Percentiles rank a stretch among this genome's conserved stretches.
phyloP scores from a whole-genome alignment of 2,797 vertebrate species.

The Cossypha dichroa region DNA sequence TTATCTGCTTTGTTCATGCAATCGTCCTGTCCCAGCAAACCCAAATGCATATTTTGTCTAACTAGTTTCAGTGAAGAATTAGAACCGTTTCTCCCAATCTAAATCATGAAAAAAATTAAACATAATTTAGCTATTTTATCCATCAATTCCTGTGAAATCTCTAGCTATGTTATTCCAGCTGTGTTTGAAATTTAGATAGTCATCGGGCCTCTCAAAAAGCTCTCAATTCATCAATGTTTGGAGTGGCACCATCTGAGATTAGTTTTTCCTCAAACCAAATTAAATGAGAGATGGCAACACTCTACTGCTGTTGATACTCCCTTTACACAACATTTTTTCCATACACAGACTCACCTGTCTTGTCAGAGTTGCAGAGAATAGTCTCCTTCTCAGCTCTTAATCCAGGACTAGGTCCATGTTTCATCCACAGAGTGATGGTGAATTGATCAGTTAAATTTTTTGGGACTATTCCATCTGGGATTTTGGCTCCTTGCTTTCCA shows the following conservation, averaged over 20 bases:
- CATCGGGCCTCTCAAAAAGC: neutral
- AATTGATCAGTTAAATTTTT: slow-evolving; percentile 97
- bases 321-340: neutral
- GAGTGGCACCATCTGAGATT: neutral
- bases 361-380: slow-evolving; percentile 96
- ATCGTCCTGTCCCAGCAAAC: neutral
- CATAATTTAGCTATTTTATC: neutral
- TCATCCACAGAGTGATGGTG: slow-evolving; percentile 97
- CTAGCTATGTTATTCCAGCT: neutral
- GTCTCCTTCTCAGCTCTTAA: slow-evolving; percentile 95
- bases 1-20: neutral
- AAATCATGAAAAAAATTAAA: neutral
- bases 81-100: neutral
- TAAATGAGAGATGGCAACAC: neutral
- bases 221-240: neutral
- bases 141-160: neutral
- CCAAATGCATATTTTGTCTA: neutral
- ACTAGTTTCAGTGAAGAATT: neutral
- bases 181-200: neutral
- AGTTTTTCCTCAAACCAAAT: neutral
- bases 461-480: slow-evolving; percentile 90
- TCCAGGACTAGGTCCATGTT: slow-evolving; percentile 92
- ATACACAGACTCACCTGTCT: slow-evolving; percentile 84
- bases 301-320: neutral
- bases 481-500: slow-evolving; percentile 92